Percentiles rank a stretch among this genome's conserved stretches.
These are phyloP conservation scores for Crax fasciolata DNA, from an alignment of 2,797 vertebrate genomes.

Conservation along the genomic window DNA sequence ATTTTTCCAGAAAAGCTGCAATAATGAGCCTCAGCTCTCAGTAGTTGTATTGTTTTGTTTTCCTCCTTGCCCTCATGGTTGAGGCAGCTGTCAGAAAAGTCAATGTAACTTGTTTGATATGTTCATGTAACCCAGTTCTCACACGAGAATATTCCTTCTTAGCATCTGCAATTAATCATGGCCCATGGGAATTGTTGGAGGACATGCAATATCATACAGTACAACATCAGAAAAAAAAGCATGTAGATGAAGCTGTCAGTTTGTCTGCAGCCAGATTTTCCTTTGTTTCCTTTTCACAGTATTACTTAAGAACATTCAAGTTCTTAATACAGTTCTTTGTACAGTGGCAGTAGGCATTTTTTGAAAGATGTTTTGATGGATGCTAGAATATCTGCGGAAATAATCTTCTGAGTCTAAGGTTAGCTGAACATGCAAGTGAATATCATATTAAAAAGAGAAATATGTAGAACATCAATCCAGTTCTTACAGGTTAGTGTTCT, in stretches of 20 bases:
- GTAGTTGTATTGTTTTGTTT: neutral
- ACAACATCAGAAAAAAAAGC: neutral
- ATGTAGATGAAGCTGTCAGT: neutral
- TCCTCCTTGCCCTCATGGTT: neutral
- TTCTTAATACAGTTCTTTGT: neutral
- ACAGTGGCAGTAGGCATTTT: neutral
- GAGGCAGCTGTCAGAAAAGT: slow-evolving; percentile 8
- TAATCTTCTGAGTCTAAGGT: neutral
- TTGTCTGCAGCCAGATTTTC: neutral
- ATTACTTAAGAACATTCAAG: neutral
- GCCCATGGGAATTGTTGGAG: neutral
- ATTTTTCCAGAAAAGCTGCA: slow-evolving; percentile 4
- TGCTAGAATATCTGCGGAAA: neutral
- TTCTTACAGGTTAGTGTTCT: neutral
- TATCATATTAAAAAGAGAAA: neutral
- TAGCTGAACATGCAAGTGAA: neutral
- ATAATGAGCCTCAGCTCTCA: neutral
- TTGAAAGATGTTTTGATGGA: neutral
- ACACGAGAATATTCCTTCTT: neutral
- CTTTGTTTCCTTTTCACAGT: neutral
- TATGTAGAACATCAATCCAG: neutral
- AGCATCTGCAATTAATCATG: slow-evolving; percentile 10
- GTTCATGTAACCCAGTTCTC: neutral
- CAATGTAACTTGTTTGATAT: neutral
- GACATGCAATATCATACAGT: neutral